A percentile compares a stretch with the other conserved stretches of the same genome.
These are phyloP conservation scores for Sceloporus tristichus DNA, from an alignment of 2,113 vertebrate genomes.

Conservation along the genomic window DNA sequence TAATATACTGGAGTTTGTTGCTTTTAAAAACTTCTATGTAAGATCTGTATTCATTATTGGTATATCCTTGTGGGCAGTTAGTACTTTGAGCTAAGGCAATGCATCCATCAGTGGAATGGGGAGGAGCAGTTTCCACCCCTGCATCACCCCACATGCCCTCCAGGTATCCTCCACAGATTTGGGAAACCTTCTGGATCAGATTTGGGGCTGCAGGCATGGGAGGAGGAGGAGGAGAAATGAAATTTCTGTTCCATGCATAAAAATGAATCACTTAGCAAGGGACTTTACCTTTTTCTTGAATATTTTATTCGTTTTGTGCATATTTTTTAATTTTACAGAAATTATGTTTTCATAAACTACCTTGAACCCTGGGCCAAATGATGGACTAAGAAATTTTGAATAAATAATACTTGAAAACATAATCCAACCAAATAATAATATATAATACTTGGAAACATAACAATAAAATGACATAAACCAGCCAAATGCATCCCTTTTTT, in stretches of 20 bases:
- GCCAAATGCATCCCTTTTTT: not conserved
- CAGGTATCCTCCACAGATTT: too few relatives aligned
- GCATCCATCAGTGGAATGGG: too few relatives aligned
- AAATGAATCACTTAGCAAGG: not conserved
- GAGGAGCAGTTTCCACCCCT: too few relatives aligned
- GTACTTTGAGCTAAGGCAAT: too few relatives aligned
- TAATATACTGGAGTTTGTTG: too few relatives aligned
- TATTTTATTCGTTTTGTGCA: not conserved
- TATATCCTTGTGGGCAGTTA: not conserved
- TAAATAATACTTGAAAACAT: not conserved
- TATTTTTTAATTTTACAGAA: not conserved
- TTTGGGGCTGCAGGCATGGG: not conserved
- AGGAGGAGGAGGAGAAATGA: not conserved
- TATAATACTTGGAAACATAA: too few relatives aligned
- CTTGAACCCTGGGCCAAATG: not conserved
- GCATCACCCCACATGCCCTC: too few relatives aligned
- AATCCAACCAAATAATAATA: too few relatives aligned
- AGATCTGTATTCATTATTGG: not conserved
- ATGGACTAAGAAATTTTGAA: not conserved
- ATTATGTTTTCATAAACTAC: too few relatives aligned
- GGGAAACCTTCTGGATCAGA: too few relatives aligned
- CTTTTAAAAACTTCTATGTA: too few relatives aligned
- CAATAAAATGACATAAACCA: too few relatives aligned
- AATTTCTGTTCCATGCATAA: not conserved
- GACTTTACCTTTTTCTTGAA: not conserved